A percentile compares a stretch with the other conserved stretches of the same genome.
Evolutionary conservation across 1,140 invertebrate species (phyloP).

Genomic region (Drosophila arizonae): DNA sequence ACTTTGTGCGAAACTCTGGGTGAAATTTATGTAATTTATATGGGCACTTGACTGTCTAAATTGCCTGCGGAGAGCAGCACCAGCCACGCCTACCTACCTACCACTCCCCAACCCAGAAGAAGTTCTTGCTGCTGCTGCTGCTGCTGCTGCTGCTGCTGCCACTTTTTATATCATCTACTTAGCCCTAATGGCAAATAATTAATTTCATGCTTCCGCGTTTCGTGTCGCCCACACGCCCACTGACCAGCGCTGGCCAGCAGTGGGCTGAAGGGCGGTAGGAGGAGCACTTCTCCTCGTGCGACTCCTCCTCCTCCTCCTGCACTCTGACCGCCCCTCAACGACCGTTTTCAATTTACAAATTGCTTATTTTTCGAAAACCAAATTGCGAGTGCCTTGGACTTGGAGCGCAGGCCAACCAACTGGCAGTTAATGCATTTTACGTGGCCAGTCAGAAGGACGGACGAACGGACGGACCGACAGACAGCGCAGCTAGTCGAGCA

Average conservation of each 20-base stretch:
- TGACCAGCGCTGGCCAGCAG: conserved; percentile 17
- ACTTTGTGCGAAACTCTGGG: conserved; percentile 55
- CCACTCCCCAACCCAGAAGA: background rate
- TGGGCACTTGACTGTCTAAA: conserved; percentile 83
- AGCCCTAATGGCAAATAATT: conserved; percentile 83
- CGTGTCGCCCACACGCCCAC: conserved; percentile 37
- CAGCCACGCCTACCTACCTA: background rate
- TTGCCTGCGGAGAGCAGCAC: conserved; percentile 72
- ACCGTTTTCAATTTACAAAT: conserved; percentile 81
- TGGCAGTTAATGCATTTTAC: conserved; percentile 80
- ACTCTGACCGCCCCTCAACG: conserved; percentile 29
- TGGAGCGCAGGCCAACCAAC: conserved; percentile 28
- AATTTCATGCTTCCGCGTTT: conserved; percentile 80
- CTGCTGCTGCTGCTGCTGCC: conserved; percentile 42
- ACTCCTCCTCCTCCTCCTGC: no score
- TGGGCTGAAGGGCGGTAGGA: background rate
- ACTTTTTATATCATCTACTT: conserved; percentile 82
- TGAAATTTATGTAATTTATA: conserved; percentile 83
- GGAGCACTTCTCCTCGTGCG: no score
- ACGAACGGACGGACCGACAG: background rate
- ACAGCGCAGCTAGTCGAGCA: background rate
- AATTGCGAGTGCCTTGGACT: conserved; percentile 77
- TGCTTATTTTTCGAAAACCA: conserved; percentile 80
- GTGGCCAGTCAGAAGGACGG: conserved; percentile 37
- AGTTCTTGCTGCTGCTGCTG: background rate